A percentile compares a stretch with the other conserved stretches of the same genome.
phyloP scores from a whole-genome alignment of 2,797 vertebrate genomes.

The Lithobates pipiens region DNA sequence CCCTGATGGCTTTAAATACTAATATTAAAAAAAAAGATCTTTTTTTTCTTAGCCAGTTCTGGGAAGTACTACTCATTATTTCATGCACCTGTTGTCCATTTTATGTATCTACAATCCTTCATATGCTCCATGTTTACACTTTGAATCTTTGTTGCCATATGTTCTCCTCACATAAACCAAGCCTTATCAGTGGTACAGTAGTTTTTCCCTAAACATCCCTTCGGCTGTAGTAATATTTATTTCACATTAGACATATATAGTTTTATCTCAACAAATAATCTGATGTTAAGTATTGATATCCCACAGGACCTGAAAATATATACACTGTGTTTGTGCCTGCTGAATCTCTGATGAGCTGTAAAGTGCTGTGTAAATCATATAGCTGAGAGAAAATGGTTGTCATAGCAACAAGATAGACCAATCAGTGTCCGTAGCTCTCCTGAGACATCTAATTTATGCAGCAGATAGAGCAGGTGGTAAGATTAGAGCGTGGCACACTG shows the following conservation, averaged over 20 bases:
- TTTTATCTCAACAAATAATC: conserved; percentile 68
- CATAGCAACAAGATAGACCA: conserved; percentile 58
- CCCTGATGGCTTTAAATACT: neutral
- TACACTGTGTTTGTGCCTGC: conserved; percentile 64
- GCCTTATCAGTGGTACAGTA: neutral
- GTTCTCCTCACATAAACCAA: neutral
- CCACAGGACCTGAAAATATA: conserved; percentile 55
- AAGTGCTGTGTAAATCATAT: conserved; percentile 71
- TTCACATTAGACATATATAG: conserved; percentile 66
- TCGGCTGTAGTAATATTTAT: conserved; percentile 34
- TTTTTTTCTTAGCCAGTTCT: neutral
- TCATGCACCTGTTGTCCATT: neutral
- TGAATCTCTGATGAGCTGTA: conserved; percentile 72
- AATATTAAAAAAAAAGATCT: neutral
- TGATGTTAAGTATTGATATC: conserved; percentile 69
- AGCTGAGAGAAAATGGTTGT: conserved; percentile 72
- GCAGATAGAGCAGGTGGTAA: conserved; percentile 82
- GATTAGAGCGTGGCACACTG: conserved; percentile 75
- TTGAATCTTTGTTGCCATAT: neutral
- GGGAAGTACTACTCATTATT: neutral
- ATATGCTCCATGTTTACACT: neutral
- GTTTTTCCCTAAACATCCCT: neutral
- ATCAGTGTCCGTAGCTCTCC: conserved; percentile 70
- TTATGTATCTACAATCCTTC: neutral
- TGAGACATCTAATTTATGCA: conserved; percentile 81